Conservation (phyloP, 2,888 invertebrate species). For the Xylota segnis region DNA sequence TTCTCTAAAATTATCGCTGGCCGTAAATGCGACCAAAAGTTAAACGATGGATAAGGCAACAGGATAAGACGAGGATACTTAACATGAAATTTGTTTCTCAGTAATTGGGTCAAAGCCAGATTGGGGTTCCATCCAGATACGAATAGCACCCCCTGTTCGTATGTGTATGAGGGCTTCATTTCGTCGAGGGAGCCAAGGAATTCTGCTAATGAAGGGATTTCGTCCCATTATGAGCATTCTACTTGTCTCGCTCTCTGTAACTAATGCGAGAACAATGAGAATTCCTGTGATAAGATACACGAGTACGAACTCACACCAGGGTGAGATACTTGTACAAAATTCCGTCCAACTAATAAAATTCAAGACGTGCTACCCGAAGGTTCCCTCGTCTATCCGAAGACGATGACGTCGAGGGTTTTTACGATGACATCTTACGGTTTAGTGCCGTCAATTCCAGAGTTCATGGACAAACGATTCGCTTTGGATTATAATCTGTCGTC, state of each 20-base stretch:
- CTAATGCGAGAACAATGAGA: constrained; percentile 35
- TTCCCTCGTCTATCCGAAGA: background rate
- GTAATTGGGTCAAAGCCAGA: constrained; percentile 69
- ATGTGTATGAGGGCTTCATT: constrained; percentile 1
- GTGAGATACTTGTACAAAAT: constrained; percentile 2
- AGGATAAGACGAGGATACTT: constrained; percentile 53
- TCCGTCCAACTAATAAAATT: constrained; percentile 52
- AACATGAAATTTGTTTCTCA: constrained; percentile 56
- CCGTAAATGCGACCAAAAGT: constrained; percentile 60
- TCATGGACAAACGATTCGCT: constrained; percentile 53
- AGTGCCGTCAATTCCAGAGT: constrained; percentile 46
- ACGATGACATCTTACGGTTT: constrained; percentile 58
- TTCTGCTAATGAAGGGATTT: constrained; percentile 58
- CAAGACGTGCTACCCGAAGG: constrained; percentile 46
- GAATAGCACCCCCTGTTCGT: background rate
- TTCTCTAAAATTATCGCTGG: constrained; percentile 2
- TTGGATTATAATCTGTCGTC: constrained; percentile 62
- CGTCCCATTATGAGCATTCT: constrained; percentile 12
- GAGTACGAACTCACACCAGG: background rate
- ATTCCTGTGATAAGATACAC: constrained; percentile 31
- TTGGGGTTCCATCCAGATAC: constrained; percentile 13
- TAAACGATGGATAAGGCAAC: constrained; percentile 68
- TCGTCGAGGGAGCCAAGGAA: constrained; percentile 6
- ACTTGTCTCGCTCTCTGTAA: background rate
- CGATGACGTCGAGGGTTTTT: constrained; percentile 42